Conservation (phyloP, 1,140 invertebrate species). For the Drusus annulatus region DNA sequence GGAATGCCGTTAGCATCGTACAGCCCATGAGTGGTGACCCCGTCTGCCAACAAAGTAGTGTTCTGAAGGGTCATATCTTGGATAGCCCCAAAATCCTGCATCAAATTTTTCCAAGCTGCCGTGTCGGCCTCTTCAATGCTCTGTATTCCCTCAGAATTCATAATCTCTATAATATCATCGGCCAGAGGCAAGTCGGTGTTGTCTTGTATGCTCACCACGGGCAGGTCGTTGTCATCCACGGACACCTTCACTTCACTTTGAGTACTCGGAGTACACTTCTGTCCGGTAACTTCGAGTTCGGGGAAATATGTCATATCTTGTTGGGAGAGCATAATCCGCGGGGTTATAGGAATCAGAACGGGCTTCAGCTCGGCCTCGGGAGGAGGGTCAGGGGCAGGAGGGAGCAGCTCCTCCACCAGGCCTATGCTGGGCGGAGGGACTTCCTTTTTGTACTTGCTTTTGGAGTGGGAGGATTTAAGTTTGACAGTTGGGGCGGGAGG, state of each 20-base stretch:
- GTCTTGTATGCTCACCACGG: conserved; percentile 70
- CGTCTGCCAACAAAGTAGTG: conserved; percentile 63
- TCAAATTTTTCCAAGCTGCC: conserved; percentile 69
- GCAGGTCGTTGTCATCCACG: conserved; percentile 66
- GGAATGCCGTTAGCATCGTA: conserved; percentile 61
- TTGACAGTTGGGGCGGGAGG: conserved; percentile 64
- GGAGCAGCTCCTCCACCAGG: conserved; percentile 68
- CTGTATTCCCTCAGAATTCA: conserved; percentile 69
- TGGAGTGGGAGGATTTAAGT: conserved; percentile 56
- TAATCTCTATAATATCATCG: conserved; percentile 69
- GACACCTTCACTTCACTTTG: conserved; percentile 66
- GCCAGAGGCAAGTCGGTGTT: conserved; percentile 65
- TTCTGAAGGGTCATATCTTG: conserved; percentile 67
- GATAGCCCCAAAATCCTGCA: conserved; percentile 67
- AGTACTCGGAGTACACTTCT: conserved; percentile 65
- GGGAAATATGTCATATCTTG: conserved; percentile 61
- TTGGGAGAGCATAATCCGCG: conserved; percentile 22
- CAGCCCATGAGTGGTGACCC: conserved; percentile 62
- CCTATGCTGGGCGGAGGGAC: conserved; percentile 60
- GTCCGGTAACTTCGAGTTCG: conserved; percentile 66
- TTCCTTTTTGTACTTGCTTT: conserved; percentile 67
- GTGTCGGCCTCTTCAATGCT: conserved; percentile 64
- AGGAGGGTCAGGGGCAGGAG: conserved; percentile 52
- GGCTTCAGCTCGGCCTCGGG: conserved; percentile 59
- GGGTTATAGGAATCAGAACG: conserved; percentile 62